Evolutionary conservation across 2,113 vertebrate species (phyloP), one percentile per base, ranked within the genome.

Genomic region (Embiotoca jacksoni): DNA sequence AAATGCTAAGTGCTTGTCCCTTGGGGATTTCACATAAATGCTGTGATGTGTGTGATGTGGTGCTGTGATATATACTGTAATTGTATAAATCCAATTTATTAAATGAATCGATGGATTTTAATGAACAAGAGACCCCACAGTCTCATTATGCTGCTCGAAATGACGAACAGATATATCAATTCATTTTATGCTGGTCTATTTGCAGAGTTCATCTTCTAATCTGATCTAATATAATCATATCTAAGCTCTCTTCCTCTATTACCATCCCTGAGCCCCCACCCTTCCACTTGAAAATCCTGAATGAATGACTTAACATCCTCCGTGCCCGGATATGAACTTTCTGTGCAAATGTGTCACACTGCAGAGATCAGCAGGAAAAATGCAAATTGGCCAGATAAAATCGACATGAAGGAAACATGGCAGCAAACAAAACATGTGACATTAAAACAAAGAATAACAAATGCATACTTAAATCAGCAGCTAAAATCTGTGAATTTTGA

Each of bases 31-130:
- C 33, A 72, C 69, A 68, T 32, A 60, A 75, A 71, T 2, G 47
- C 73, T 56, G 11, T 11, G 6, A 81, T 80, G 57, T 75, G 74
- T 72, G 59, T 76, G 36, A 87, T 74, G 64, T 5, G 2, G 30
- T 30, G 36, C 56, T 53, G 16, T 39, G 49, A 62, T 76, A 76
- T 68, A 69, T 68, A 64, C 55, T 71, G 37, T 77, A 78, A 81
- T 78, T 32, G 67, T 81, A 72, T 71, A 57, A 75, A 81, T 82
- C 41, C 47, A 82, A 67, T 86, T 78, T 72, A 86, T 78, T 53
- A 74, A 88, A 84, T 79, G 31, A 89, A 81, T 72, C 32, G 11
- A 84, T 78, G 47, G 50, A 75, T 80, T 85, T 81, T 77, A 83
- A 83, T 82, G 39, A 84, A 75, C 32, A 59, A 36, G 37, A 59